These are phyloP conservation scores for Drosophila jambulina DNA, from an alignment of 1,140 invertebrate species.

Conservation along the genomic window DNA sequence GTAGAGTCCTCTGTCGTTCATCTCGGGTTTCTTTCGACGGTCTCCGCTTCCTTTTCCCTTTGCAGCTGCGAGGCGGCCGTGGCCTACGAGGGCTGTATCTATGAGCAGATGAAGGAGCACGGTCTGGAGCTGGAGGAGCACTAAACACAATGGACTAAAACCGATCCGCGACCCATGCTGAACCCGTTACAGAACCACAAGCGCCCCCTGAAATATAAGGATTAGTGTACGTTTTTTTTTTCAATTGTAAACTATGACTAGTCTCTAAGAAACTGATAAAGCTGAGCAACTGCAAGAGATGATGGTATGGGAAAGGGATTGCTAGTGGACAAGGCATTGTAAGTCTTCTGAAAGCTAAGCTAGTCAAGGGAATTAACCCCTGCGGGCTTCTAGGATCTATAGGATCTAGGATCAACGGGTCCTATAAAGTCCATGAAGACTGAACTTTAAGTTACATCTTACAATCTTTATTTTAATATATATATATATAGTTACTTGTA, in stretches of 20 bases:
- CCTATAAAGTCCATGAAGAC: background rate
- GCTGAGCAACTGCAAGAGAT: constrained; percentile 20
- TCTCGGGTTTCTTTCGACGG: background rate
- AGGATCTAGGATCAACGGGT: background rate
- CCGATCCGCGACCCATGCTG: background rate
- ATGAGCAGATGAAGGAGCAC: constrained; percentile 62
- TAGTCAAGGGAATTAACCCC: background rate
- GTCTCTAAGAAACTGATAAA: constrained; percentile 32
- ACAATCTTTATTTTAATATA: constrained; percentile 47
- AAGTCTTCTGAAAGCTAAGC: background rate
- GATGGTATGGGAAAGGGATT: background rate
- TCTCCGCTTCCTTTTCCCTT: background rate
- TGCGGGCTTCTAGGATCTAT: background rate
- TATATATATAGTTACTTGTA: constrained; percentile 40
- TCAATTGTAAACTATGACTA: constrained; percentile 18
- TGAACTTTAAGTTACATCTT: background rate
- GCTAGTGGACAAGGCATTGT: background rate
- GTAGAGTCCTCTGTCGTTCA: background rate
- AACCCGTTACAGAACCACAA: constrained; percentile 27
- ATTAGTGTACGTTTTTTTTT: constrained; percentile 11
- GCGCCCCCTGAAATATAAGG: constrained; percentile 34
- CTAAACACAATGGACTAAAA: background rate
- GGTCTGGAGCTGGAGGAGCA: constrained; percentile 50
- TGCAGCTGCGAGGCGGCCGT: constrained; percentile 62
- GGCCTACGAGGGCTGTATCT: constrained; percentile 54